Conservation (phyloP, 2,888 invertebrate genomes). For the Anticlea derivata region DNA sequence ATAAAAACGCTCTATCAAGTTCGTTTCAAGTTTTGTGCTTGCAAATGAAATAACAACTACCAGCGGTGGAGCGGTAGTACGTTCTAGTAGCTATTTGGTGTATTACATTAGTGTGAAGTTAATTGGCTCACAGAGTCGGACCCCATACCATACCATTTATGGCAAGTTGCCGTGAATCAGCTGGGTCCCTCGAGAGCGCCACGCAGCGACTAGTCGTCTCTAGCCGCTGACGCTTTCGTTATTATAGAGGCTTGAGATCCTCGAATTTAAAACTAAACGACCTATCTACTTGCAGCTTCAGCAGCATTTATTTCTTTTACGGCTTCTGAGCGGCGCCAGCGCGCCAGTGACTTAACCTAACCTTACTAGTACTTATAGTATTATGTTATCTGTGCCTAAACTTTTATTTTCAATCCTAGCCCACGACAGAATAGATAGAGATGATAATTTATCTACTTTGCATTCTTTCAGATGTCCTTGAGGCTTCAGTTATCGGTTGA, state of each 20-base stretch:
- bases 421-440: no score
- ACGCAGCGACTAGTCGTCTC: slow-evolving; percentile 34
- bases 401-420: no score
- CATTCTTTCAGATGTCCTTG: no score
- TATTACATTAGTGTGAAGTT: slow-evolving; percentile 58
- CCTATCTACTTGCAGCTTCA: neutral
- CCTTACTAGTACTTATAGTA: no score
- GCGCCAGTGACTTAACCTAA: no score
- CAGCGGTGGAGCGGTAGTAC: slow-evolving; percentile 16
- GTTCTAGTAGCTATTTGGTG: slow-evolving; percentile 43
- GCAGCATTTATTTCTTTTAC: no score
- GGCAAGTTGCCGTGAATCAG: slow-evolving; percentile 67
- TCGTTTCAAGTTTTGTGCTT: neutral
- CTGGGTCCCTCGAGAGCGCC: slow-evolving; percentile 43
- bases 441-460: no score
- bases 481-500: no score
- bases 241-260: slow-evolving; percentile 16
- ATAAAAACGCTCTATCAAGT: no score
- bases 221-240: slow-evolving; percentile 52
- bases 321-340: no score
- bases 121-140: slow-evolving; percentile 61
- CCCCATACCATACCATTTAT: slow-evolving; percentile 61
- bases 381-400: no score
- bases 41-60: neutral
- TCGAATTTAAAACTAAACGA: slow-evolving; percentile 26